Evolutionary conservation across 2,888 invertebrate genomes (phyloP).

Genomic region (Hedya salicella): DNA sequence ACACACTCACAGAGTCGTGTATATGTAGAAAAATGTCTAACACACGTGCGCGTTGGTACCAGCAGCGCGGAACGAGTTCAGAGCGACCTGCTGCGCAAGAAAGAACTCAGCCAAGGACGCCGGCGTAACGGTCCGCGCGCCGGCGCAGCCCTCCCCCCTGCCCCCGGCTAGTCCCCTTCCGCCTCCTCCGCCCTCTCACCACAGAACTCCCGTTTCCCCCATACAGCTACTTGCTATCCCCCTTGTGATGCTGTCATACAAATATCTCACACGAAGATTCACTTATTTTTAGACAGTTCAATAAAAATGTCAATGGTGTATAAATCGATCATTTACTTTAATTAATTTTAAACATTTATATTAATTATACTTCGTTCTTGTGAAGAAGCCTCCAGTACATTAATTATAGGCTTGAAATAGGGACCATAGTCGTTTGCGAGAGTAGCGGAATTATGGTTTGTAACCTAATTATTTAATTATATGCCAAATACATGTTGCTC

Average conservation of each 20-base stretch:
- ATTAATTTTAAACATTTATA: neutral
- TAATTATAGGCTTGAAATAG: no score
- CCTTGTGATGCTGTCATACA: no score
- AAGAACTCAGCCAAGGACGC: constrained; percentile 85
- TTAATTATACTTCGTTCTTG: neutral
- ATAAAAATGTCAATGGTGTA: neutral
- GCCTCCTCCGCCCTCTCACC: constrained; percentile 42
- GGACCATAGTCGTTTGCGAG: no score
- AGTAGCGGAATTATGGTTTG: no score
- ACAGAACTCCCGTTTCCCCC: constrained; percentile 27
- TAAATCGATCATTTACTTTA: no score
- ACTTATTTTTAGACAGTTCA: no score
- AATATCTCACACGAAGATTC: constrained; percentile 50
- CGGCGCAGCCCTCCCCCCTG: constrained; percentile 46
- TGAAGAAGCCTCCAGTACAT: neutral
- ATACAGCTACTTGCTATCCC: constrained; percentile 30
- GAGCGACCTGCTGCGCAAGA: constrained; percentile 79
- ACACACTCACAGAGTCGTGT: constrained; percentile 48
- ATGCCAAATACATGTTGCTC: neutral
- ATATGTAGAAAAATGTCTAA: constrained; percentile 44
- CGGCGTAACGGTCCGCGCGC: constrained; percentile 75
- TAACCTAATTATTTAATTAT: neutral
- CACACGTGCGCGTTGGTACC: constrained; percentile 72
- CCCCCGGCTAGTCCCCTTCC: constrained; percentile 38
- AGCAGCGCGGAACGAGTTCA: constrained; percentile 78